Evolutionary conservation across 2,113 vertebrate species (phyloP), one percentile per base, ranked within the genome.

Genomic region (Neolamprologus brichardi): DNA sequence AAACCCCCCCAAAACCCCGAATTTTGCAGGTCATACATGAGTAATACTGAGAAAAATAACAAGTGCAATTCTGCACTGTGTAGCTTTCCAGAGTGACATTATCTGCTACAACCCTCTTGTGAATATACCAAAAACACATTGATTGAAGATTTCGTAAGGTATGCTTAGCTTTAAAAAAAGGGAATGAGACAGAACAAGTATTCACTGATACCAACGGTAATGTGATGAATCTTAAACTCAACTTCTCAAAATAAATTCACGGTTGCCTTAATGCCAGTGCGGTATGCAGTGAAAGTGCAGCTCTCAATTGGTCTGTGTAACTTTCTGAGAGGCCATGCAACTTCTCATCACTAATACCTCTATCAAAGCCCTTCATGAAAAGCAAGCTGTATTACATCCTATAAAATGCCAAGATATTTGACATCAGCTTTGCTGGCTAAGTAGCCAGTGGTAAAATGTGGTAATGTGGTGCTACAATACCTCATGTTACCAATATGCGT

Each of bases 1-100:
- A 15, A 1, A 0, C 2, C 14, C 54, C 51, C 2, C 53, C 2
- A 7, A 23, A 52, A 3, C 3, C 23, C 17, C 4, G 1, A 3
- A 23, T 10, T 20, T 20, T 53, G 2, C 46, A 41, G 13, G 17
- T 44, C 15, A 18, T 37, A 7, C 4, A 7, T 44, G 23, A 30
- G 64, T 34, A 18, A 81, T 32, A 44, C 2, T 70, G 49, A 46
- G 5, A n/a, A 56, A 18, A 30, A 15, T 39, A 9, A 49, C 37
- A 12, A 23, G 13, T 11, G 6, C 17, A 23, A 25, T 18, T 44
- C n/a, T 86, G 62, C 15, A 81, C 1, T 56, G 20, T 70, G 20
- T 34, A 34, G 34, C 39, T 20, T 23, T 13, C 13, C 30, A 11
- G 11, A 9, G 13, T 46, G 14, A 12, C 25, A 30, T 75, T 18